These are phyloP conservation scores for Lamellibrachia satsuma DNA, from an alignment of 2,888 invertebrate genomes.

Conservation along the genomic window DNA sequence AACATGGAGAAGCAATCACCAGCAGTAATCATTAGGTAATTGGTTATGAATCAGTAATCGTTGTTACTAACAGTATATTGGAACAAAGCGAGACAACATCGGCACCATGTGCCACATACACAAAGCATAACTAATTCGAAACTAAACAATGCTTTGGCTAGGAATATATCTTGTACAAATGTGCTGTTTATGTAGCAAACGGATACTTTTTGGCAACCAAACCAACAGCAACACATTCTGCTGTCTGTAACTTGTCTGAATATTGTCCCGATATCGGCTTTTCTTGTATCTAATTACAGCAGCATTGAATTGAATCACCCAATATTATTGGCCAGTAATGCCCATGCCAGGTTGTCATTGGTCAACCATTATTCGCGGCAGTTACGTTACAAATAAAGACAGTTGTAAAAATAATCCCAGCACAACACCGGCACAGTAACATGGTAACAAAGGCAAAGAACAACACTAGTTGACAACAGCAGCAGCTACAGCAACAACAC, in stretches of 20 bases:
- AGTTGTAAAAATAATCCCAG: slow-evolving; percentile 7
- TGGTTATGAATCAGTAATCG: background rate
- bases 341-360: background rate
- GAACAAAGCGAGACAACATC: slow-evolving; percentile 17
- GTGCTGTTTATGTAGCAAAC: background rate
- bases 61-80: slow-evolving; percentile 10
- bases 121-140: background rate
- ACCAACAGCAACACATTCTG: background rate
- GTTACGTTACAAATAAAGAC: background rate
- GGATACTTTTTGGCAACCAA: background rate
- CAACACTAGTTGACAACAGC: background rate
- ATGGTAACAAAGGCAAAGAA: background rate
- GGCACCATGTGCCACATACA: slow-evolving; percentile 3
- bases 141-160: background rate
- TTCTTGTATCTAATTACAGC: background rate
- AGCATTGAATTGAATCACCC: background rate
- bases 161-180: background rate
- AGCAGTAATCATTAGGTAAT: slow-evolving; percentile 12
- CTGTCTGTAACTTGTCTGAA: background rate
- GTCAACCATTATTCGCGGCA: background rate
- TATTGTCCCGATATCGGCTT: background rate
- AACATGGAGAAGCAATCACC: background rate
- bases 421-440: slow-evolving; percentile 6
- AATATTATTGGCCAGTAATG: background rate
- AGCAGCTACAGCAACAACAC: background rate